Percentiles rank a stretch among this genome's conserved stretches.
phyloP scores from a whole-genome alignment of 2,888 invertebrate species.

The Omphaloscelis lunosa region DNA sequence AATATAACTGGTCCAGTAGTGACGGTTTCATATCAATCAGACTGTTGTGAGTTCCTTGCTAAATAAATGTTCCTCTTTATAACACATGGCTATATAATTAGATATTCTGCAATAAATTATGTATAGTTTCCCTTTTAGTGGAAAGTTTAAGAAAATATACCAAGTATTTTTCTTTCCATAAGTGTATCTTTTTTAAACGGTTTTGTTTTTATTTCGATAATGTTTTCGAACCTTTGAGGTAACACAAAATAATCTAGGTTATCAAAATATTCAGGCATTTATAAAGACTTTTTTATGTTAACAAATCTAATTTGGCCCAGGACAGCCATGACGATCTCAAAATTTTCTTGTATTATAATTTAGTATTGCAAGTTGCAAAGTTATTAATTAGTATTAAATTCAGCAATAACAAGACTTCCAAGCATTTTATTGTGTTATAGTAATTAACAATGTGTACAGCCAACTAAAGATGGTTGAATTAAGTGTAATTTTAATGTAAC shows the following conservation, averaged over 20 bases:
- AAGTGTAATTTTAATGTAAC: slow-evolving; percentile 79
- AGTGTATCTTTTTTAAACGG: neutral
- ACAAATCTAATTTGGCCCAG: slow-evolving; percentile 34
- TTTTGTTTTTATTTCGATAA: neutral
- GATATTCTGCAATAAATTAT: slow-evolving; percentile 10
- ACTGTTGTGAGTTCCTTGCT: slow-evolving; percentile 57
- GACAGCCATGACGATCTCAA: slow-evolving; percentile 65
- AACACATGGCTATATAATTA: slow-evolving; percentile 21
- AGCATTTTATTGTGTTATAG: slow-evolving; percentile 55
- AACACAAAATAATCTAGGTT: slow-evolving; percentile 10
- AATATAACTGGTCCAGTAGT: slow-evolving; percentile 59
- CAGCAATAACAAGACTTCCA: slow-evolving; percentile 58
- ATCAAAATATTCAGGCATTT: slow-evolving; percentile 21
- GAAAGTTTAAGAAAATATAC: slow-evolving; percentile 23
- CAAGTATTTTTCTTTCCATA: slow-evolving; percentile 24
- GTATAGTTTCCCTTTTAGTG: slow-evolving; percentile 28
- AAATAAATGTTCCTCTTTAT: slow-evolving; percentile 49
- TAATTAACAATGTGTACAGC: slow-evolving; percentile 59
- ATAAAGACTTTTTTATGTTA: slow-evolving; percentile 22
- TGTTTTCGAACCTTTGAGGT: neutral
- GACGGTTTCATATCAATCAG: slow-evolving; percentile 52
- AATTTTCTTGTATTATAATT: slow-evolving; percentile 55
- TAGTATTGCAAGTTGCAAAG: slow-evolving; percentile 56
- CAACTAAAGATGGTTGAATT: slow-evolving; percentile 61
- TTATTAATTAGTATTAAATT: slow-evolving; percentile 60